Evolutionary conservation across 2,113 vertebrate species (phyloP).

Genomic region (Etheostoma cragini): DNA sequence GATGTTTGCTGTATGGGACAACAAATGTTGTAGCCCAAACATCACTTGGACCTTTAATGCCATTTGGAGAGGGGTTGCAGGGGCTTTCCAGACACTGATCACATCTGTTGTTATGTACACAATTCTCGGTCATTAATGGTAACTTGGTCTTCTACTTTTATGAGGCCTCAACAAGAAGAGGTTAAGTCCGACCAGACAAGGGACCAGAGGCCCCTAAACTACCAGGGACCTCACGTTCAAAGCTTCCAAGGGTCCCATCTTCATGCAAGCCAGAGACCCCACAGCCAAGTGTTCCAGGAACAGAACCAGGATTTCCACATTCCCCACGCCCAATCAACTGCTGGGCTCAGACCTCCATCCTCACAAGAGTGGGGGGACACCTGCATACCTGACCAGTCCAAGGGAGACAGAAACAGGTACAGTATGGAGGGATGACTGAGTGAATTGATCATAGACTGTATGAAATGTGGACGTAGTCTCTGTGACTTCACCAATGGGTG

Average conservation of each 20-base stretch:
- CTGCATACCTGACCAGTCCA: conserved; percentile 17
- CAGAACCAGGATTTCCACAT: conserved; percentile 36
- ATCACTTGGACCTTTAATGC: too few relatives aligned
- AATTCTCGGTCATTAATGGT: background rate
- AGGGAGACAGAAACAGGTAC: conserved; percentile 53
- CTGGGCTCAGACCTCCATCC: conserved; percentile 32
- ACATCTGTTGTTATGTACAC: background rate
- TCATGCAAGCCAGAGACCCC: conserved; percentile 13
- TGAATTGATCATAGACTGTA: too few relatives aligned
- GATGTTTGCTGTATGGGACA: too few relatives aligned
- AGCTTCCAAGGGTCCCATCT: conserved; percentile 6
- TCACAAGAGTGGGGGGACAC: conserved; percentile 72
- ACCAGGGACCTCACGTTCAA: conserved; percentile 28
- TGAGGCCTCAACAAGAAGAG: conserved; percentile 54
- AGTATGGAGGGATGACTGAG: background rate
- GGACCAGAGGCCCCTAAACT: conserved; percentile 26
- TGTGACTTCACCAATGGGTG: too few relatives aligned
- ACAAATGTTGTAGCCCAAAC: too few relatives aligned
- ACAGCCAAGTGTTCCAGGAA: conserved; percentile 34
- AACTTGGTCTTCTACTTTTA: conserved; percentile 16
- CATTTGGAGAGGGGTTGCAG: background rate
- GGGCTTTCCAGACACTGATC: background rate
- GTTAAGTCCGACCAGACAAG: conserved; percentile 56
- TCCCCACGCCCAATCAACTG: conserved; percentile 12
- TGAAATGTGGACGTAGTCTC: too few relatives aligned